Percentiles rank a stretch among this genome's conserved stretches.
Evolutionary conservation across 2,797 vertebrate genomes (phyloP).

Genomic region (Glossophaga mutica): DNA sequence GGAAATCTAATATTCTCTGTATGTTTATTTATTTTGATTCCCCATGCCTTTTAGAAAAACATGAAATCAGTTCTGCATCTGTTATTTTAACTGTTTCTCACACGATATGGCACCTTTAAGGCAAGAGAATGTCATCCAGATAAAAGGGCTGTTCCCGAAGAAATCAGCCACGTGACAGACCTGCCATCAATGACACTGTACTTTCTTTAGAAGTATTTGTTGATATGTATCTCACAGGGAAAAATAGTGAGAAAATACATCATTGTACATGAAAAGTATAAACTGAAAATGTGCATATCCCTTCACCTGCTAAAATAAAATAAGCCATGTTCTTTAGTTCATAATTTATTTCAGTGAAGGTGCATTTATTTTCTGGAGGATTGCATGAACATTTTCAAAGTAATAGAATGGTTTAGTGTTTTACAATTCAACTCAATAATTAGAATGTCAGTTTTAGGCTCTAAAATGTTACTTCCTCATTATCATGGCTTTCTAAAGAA

Average conservation of each 20-base stretch:
- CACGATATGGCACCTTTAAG: background rate
- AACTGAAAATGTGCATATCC: background rate
- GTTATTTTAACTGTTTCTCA: background rate
- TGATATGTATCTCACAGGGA: background rate
- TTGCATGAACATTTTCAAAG: constrained; percentile 24
- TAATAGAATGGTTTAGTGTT: constrained; percentile 34
- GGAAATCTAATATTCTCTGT: constrained; percentile 68
- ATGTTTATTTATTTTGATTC: constrained; percentile 71
- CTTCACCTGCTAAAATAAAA: background rate
- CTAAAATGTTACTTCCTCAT: background rate
- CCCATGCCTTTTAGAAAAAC: constrained; percentile 51
- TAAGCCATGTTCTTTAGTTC: background rate
- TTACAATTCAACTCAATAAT: constrained; percentile 28
- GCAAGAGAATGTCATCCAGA: background rate
- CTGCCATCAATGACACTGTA: background rate
- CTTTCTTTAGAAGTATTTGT: constrained; percentile 1
- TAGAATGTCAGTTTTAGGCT: background rate
- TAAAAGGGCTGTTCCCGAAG: background rate
- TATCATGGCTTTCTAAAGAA: constrained; percentile 1
- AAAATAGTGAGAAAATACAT: background rate
- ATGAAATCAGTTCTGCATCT: background rate
- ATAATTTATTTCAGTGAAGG: background rate
- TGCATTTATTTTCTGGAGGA: background rate
- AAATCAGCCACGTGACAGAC: background rate
- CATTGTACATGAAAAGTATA: background rate